Evolutionary conservation across 2,888 invertebrate genomes (phyloP), one percentile per base, ranked within the genome.

Genomic region (Agriopis leucophaearia): DNA sequence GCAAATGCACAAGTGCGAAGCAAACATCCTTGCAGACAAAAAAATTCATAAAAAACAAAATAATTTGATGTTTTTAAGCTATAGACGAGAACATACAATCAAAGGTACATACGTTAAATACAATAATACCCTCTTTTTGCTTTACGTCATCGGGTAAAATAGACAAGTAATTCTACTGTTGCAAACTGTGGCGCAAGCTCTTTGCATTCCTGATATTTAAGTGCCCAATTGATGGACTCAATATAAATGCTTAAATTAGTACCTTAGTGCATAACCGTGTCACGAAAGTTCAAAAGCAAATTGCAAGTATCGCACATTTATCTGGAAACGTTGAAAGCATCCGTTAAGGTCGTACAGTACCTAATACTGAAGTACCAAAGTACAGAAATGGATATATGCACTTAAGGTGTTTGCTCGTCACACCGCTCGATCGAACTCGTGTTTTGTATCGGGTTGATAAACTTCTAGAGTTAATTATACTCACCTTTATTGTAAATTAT

Each of bases 321-420:
- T 91, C 88, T 88, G 77, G 79, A 82, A 81, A 83, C 86, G 88
- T 86, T 88, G 88, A 90, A 90, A 89, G 89, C 87, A 79, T 89
- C 88, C 88, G 90, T 90, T 90, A 90, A 81, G 78, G 80, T 75
- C 74, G 54, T 38, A 27, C 56, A 44, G 48, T 52, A 16, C 40
- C 2, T 27, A n/a, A n/a, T n/a, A 35, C 27, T 12, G 56, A 59
- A 61, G 79, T 78, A 81, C 78, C 42, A 50, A 45, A 48, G 78
- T 77, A 81, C 78, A 76, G 81, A 83, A 90, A 91, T 91, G 90
- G 88, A 89, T 88, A 87, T 86, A 80, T 89, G 88, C 90, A 90
- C 91, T 91, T 89, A 88, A 85, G 86, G 85, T 88, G 80, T 83
- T 78, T 75, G 76, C 75, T 80, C 77, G 75, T 78, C 80, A 80